Evolutionary conservation across 1,140 invertebrate species (phyloP).

Genomic region (Cecropterus lyciades): DNA sequence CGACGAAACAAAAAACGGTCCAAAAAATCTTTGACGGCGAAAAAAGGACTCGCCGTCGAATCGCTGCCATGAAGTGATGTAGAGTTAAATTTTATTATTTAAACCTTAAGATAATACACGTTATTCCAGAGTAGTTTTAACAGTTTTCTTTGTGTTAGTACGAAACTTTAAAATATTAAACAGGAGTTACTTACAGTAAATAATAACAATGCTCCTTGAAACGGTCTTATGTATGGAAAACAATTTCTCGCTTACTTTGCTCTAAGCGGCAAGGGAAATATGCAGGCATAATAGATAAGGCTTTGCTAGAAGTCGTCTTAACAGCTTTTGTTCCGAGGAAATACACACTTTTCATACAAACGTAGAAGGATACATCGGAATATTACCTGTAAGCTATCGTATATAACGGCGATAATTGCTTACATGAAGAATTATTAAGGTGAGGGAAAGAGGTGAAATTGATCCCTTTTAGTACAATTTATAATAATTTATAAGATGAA

Average conservation of each 20-base stretch:
- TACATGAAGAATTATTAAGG: conserved; percentile 50
- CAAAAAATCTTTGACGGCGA: too few relatives aligned
- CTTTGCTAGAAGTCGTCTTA: conserved; percentile 62
- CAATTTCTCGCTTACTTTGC: conserved; percentile 76
- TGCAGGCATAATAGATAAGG: conserved; percentile 66
- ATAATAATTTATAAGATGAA: conserved; percentile 49
- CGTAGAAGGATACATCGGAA: conserved; percentile 48
- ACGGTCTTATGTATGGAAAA: conserved; percentile 56
- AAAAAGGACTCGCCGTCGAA: too few relatives aligned
- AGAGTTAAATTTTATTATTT: too few relatives aligned
- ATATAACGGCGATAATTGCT: conserved; percentile 58
- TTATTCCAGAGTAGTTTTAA: not conserved
- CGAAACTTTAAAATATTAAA: conserved; percentile 28
- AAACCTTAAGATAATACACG: too few relatives aligned
- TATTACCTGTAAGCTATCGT: conserved; percentile 58
- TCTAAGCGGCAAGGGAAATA: conserved; percentile 63
- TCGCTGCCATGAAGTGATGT: too few relatives aligned
- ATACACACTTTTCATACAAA: conserved; percentile 68
- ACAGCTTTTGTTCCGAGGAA: conserved; percentile 69
- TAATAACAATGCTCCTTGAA: conserved; percentile 31
- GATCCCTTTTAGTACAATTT: conserved; percentile 60
- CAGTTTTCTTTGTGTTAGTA: conserved; percentile 6
- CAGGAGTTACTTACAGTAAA: conserved; percentile 23
- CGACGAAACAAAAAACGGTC: too few relatives aligned
- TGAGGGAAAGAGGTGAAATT: conserved; percentile 48